A percentile compares a stretch with the other conserved stretches of the same genome.
Evolutionary conservation across 2,113 vertebrate genomes (phyloP).

Genomic region (Paradisaea rubra): DNA sequence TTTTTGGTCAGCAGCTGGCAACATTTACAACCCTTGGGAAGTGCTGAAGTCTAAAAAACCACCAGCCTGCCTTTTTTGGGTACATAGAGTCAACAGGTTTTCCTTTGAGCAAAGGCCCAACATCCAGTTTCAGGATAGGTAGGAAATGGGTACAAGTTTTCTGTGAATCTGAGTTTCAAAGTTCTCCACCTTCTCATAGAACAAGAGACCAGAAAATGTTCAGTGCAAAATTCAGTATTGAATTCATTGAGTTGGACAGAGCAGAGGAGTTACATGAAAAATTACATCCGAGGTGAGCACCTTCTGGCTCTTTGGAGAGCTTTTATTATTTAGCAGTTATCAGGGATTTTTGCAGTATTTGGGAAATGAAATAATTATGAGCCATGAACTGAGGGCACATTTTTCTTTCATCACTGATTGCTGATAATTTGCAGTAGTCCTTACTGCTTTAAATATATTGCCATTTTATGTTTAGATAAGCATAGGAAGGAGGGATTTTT

Average conservation of each 20-base stretch:
- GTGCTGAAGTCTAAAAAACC: neutral
- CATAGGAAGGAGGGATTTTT: neutral
- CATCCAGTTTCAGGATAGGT: neutral
- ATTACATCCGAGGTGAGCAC: neutral
- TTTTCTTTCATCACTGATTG: conserved; percentile 16
- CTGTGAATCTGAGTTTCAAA: neutral
- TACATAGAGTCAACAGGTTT: neutral
- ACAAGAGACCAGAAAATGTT: neutral
- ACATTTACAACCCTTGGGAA: neutral
- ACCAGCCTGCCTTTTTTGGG: neutral
- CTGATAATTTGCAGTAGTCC: conserved; percentile 8
- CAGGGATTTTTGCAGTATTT: neutral
- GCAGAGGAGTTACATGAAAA: neutral
- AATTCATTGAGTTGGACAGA: neutral
- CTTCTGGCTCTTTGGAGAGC: neutral
- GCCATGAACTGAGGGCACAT: neutral
- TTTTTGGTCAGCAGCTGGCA: neutral
- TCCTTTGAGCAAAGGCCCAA: neutral
- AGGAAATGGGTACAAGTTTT: neutral
- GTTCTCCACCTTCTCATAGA: neutral
- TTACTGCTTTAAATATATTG: conserved; percentile 7
- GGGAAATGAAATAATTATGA: conserved; percentile 28
- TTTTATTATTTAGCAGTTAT: neutral
- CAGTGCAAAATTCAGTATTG: neutral
- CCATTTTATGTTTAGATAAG: conserved; percentile 4